These are phyloP conservation scores for Drosophila leonis DNA, from an alignment of 2,888 invertebrate species.

Conservation along the genomic window DNA sequence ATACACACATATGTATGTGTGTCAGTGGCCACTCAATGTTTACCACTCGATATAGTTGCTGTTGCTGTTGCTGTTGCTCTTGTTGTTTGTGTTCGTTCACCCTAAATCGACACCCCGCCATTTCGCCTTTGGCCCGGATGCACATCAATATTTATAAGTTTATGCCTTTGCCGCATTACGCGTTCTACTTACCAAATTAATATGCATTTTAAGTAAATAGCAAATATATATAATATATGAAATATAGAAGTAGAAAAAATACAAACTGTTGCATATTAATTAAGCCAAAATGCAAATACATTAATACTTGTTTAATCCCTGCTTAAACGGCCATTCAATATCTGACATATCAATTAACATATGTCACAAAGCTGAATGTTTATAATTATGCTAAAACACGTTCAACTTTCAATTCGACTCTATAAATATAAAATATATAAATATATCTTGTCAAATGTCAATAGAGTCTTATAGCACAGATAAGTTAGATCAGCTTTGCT, in stretches of 20 bases:
- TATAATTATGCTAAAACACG: neutral
- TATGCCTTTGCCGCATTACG: slow-evolving; percentile 67
- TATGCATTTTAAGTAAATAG: slow-evolving; percentile 65
- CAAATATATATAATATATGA: slow-evolving; percentile 17
- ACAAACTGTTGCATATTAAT: slow-evolving; percentile 1
- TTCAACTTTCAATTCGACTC: neutral
- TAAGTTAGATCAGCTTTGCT: too few species aligned
- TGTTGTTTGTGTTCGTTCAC: slow-evolving; percentile 30
- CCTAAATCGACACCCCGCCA: slow-evolving; percentile 58
- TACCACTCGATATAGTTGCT: slow-evolving; percentile 53
- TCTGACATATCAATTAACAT: slow-evolving; percentile 4
- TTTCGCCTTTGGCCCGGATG: slow-evolving; percentile 54
- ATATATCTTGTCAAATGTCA: neutral
- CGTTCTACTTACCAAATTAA: slow-evolving; percentile 51
- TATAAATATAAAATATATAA: neutral
- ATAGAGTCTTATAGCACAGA: neutral
- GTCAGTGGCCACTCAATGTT: slow-evolving; percentile 24
- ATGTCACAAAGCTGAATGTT: slow-evolving; percentile 6
- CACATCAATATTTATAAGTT: slow-evolving; percentile 77
- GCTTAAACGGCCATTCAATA: neutral
- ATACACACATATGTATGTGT: slow-evolving; percentile 16
- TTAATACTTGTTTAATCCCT: neutral
- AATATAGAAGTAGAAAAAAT: neutral
- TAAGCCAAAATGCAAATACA: neutral
- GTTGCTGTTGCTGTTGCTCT: slow-evolving; percentile 14